Evolutionary conservation across 2,888 invertebrate species (phyloP).

Genomic region (Pristionchus mayeri): DNA sequence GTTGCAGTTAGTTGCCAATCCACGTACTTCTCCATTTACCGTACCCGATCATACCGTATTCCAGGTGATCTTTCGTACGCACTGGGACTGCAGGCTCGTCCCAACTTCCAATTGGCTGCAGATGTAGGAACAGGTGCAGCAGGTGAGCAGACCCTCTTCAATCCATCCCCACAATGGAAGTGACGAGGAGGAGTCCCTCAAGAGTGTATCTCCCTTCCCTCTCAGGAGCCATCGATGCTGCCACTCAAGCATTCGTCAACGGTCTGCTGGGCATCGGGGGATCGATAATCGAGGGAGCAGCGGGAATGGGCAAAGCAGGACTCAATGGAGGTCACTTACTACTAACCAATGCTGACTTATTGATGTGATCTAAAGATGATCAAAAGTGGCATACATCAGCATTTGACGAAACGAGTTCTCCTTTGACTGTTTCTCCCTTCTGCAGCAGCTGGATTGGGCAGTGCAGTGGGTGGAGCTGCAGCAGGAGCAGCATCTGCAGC

Average conservation of each 20-base stretch:
- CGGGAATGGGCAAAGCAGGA: constrained; percentile 35
- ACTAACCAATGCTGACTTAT: too few species aligned
- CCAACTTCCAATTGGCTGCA: constrained; percentile 19
- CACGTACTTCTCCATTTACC: too few species aligned
- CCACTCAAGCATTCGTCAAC: constrained; percentile 31
- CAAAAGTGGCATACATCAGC: background rate
- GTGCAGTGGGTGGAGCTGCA: constrained; percentile 37
- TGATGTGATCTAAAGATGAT: background rate
- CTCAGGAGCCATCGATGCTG: constrained; percentile 29
- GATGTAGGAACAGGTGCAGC: constrained; percentile 10
- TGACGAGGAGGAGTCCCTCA: too few species aligned
- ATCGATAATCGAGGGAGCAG: constrained; percentile 33
- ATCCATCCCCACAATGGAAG: background rate
- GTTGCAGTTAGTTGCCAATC: background rate
- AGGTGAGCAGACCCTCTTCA: background rate
- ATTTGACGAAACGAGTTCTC: too few species aligned
- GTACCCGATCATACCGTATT: background rate
- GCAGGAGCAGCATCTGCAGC: constrained; percentile 35
- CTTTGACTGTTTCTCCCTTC: background rate
- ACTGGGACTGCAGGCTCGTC: constrained; percentile 4
- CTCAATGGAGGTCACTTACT: constrained; percentile 9
- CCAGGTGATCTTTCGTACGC: constrained; percentile 15
- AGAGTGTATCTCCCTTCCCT: background rate
- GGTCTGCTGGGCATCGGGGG: constrained; percentile 36
- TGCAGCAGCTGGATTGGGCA: constrained; percentile 28